Evolutionary conservation across 2,888 invertebrate genomes (phyloP), one percentile per base, ranked within the genome.

Genomic region (Celastrina argiolus): DNA sequence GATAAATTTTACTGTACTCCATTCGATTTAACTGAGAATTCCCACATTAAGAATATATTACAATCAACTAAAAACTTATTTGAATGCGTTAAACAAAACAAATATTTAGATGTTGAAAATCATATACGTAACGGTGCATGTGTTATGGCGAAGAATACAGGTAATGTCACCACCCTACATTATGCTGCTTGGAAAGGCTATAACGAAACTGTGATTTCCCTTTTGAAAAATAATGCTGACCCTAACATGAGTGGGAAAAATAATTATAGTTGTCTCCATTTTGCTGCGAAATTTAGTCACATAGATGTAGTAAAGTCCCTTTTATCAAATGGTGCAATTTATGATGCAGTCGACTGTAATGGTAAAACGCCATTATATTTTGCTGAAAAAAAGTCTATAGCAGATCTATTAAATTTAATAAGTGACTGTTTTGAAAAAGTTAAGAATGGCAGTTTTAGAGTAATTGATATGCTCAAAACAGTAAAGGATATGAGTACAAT

Each of bases 161-260:
- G 34, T 39, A 14, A 61, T 16, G 61, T 61, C 14, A 61, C 61
- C 14, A 34, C 61, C 2, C 36, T 61, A 39, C 61, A 61, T 61
- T 61, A 61, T 22, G 61, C 61, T 22, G 36, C 61, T 16, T 61
- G 36, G 36, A 61, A 61, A 61, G 61, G 61, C 16, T 39, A 61
- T 22, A 39, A 36, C 2, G 36, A 61, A 22, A 61, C 61, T 39
- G 36, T 61, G 0, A 34, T 36, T 22, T 61, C 36, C 16, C 61
- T 61, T 12, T 61, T 61, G 12, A 36, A 61, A 61, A 14, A 61
- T 22, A 61, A 61, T 22, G 61, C 36, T 61, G 36, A 61, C 18
- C 61, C 61, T 61, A 61, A 61, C 18, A 14, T 39, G 10, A 36
- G 12, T 18, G 61, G 61, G 5, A 61, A 39, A 39, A 61, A 39